phyloP scores from a whole-genome alignment of 2,888 invertebrate genomes.

The Diaprepes abbreviatus region DNA sequence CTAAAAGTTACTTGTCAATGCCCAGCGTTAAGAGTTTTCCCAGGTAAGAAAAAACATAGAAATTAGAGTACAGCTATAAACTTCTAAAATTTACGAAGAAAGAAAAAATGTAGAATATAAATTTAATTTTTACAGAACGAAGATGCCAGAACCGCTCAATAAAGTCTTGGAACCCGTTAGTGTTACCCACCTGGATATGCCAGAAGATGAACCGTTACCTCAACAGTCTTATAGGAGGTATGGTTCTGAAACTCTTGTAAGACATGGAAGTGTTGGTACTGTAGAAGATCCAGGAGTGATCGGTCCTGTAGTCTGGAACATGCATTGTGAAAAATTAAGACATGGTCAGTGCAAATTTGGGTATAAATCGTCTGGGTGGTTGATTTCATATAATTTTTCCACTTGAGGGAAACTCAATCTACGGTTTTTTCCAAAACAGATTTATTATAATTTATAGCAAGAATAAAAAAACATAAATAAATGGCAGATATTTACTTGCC shows the following conservation, averaged over 20 bases:
- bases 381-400: no score
- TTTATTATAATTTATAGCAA: no score
- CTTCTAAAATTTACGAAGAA: no score
- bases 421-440: no score
- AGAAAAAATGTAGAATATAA: constrained; percentile 16
- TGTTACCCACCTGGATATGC: constrained; percentile 78
- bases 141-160: constrained; percentile 83
- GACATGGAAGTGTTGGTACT: constrained; percentile 81
- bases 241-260: constrained; percentile 64
- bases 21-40: constrained; percentile 89
- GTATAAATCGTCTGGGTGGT: no score
- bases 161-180: constrained; percentile 85
- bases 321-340: constrained; percentile 79
- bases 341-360: no score
- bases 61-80: no score
- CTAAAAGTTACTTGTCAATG: constrained; percentile 89
- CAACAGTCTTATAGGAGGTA: constrained; percentile 50
- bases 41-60: constrained; percentile 66
- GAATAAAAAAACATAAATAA: no score
- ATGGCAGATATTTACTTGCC: no score
- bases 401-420: no score
- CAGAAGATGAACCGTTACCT: constrained; percentile 58
- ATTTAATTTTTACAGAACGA: constrained; percentile 69
- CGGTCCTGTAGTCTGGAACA: constrained; percentile 87
- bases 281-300: constrained; percentile 83